Evolutionary conservation across 2,113 vertebrate genomes (phyloP), one percentile per base, ranked within the genome.

Genomic region (Syrrhaptes paradoxus): DNA sequence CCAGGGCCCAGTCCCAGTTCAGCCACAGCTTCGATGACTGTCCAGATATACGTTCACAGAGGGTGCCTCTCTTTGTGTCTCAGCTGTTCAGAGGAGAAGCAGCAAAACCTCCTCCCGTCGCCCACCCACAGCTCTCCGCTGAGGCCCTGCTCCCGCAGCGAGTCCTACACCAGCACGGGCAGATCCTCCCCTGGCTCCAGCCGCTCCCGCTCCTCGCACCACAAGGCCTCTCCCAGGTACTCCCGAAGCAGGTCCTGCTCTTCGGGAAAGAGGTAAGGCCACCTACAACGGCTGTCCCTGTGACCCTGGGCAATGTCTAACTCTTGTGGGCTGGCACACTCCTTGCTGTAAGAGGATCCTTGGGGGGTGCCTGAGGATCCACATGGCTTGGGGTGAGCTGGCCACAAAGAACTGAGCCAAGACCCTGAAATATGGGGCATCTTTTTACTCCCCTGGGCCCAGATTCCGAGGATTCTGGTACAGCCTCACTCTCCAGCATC

Each of bases 171-270:
- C 95, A 98, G 97, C 96, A 97, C 94, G 0, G 95, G 82, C 62
- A 95, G 97, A 34, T 98, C 98, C 82, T 99, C 98, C 63, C 97
- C 95, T 24, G 96, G 98, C 58, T 98, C 98, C 87, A 98, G 98
- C 76, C 94, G 90, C 55, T 98, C 97, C 70, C 87, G 29, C 43
- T 95, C 97, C 72, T 98, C 97, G 2, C 92, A 41, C 78, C 92
- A 6, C 97, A 97, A 97, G 75, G 90, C 97, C 92, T 98, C 98
- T 11, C 96, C 97, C 71, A 98, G 97, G 91, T 98, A 98, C 72
- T 98, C 98, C 72, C 95, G 98, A 87, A 99, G 99, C 97, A 97
- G 97, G 36, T 99, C 99, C 17, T 97, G 97, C 79, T 98, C 98
- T 43, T 99, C 98, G 13, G 98, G 96, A 93, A 98, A 97, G 97